Percentiles rank a stretch among this genome's conserved stretches.
These are phyloP conservation scores for Sesamia nonagrioides DNA, from an alignment of 1,140 invertebrate species.

Conservation along the genomic window DNA sequence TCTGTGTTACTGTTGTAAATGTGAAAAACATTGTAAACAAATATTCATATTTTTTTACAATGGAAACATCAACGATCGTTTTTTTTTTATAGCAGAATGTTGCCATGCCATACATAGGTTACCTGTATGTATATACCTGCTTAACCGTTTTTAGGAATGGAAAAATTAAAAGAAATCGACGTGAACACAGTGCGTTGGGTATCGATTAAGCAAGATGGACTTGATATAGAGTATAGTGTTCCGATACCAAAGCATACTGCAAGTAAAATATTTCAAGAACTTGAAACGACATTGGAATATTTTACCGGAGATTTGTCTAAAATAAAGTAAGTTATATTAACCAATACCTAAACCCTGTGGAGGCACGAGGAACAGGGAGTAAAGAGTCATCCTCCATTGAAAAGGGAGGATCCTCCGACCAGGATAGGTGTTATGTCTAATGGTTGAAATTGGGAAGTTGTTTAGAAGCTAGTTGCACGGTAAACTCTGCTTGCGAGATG, in stretches of 20 bases:
- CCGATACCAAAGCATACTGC: constrained; percentile 81
- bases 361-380: too few relatives aligned
- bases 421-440: too few relatives aligned
- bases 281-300: constrained; percentile 88
- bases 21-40: too few relatives aligned
- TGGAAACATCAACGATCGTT: too few relatives aligned
- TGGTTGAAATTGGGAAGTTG: too few relatives aligned
- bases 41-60: too few relatives aligned
- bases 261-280: constrained; percentile 79
- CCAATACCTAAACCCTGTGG: background rate
- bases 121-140: too few relatives aligned
- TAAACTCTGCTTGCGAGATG: too few relatives aligned
- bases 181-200: constrained; percentile 76
- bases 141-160: constrained; percentile 58
- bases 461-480: too few relatives aligned
- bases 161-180: constrained; percentile 65
- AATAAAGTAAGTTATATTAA: constrained; percentile 76
- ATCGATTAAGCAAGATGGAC: constrained; percentile 82
- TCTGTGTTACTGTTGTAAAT: too few relatives aligned
- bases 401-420: too few relatives aligned
- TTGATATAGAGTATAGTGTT: constrained; percentile 88
- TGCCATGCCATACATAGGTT: background rate
- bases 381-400: too few relatives aligned
- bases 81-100: background rate
- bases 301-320: constrained; percentile 89